A percentile compares a stretch with the other conserved stretches of the same genome.
phyloP scores from a whole-genome alignment of 2,113 vertebrate species.

The Xenus cinereus region DNA sequence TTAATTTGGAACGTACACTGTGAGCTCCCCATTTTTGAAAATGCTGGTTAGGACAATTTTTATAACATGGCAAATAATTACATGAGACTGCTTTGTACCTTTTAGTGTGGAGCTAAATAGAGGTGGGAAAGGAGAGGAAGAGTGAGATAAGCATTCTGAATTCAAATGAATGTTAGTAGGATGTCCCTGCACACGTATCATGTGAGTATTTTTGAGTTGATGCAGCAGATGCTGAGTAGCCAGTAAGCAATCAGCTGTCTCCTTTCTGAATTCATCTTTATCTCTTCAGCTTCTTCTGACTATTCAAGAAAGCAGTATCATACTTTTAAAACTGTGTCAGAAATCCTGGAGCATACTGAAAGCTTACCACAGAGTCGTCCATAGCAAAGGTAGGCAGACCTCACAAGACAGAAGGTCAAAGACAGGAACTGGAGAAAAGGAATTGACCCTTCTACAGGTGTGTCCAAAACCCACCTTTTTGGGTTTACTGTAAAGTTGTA shows the following conservation, averaged over 20 bases:
- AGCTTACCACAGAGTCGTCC: neutral
- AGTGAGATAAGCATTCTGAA: neutral
- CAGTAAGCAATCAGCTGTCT: neutral
- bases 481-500: neutral
- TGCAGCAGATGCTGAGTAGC: neutral
- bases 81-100: neutral
- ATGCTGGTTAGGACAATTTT: neutral
- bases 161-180: neutral
- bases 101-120: neutral
- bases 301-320: neutral
- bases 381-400: neutral
- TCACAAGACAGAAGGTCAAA: neutral
- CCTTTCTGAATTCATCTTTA: neutral
- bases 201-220: neutral
- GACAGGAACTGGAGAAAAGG: neutral
- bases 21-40: neutral
- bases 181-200: neutral
- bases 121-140: neutral
- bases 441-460: neutral
- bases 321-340: neutral
- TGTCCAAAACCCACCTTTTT: neutral
- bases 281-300: neutral
- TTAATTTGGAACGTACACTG: neutral
- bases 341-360: neutral
- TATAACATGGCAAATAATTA: neutral